A percentile compares a stretch with the other conserved stretches of the same genome.
These are phyloP conservation scores for Crenichthys baileyi DNA, from an alignment of 2,797 vertebrate genomes.

Conservation along the genomic window DNA sequence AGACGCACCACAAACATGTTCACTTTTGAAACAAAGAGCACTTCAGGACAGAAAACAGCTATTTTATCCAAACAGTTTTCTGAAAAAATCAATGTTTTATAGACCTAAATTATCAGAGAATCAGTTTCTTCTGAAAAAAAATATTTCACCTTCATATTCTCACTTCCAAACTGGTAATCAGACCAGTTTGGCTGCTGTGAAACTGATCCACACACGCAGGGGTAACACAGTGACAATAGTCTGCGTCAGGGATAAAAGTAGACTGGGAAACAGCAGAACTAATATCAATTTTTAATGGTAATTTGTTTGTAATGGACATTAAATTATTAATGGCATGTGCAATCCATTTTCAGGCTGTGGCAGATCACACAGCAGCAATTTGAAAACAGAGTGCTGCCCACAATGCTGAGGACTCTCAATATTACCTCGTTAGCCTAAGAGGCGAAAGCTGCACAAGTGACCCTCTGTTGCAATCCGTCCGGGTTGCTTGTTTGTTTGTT, in stretches of 20 bases:
- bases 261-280: conserved; percentile 50
- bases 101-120: background rate
- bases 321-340: conserved; percentile 82
- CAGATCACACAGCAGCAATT: conserved; percentile 57
- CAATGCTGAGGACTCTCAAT: conserved; percentile 34
- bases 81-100: background rate
- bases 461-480: conserved; percentile 64
- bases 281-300: conserved; percentile 78
- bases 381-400: conserved; percentile 45
- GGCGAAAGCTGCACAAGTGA: conserved; percentile 67
- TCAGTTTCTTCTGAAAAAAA: background rate
- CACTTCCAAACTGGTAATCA: background rate
- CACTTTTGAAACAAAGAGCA: conserved; percentile 23
- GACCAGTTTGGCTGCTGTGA: conserved; percentile 12
- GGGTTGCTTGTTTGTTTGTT: conserved; percentile 70
- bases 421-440: conserved; percentile 72
- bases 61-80: no score
- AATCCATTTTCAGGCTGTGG: conserved; percentile 78
- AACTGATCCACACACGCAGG: conserved; percentile 32
- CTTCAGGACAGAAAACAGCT: background rate
- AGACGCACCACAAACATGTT: conserved; percentile 25
- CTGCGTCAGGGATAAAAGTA: conserved; percentile 48
- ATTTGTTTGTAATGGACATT: conserved; percentile 82
- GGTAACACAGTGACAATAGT: conserved; percentile 36
- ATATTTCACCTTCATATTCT: background rate